Percentiles rank a stretch among this genome's conserved stretches.
Evolutionary conservation across 2,113 vertebrate species (phyloP).

Genomic region (Dicrurus megarhynchus): DNA sequence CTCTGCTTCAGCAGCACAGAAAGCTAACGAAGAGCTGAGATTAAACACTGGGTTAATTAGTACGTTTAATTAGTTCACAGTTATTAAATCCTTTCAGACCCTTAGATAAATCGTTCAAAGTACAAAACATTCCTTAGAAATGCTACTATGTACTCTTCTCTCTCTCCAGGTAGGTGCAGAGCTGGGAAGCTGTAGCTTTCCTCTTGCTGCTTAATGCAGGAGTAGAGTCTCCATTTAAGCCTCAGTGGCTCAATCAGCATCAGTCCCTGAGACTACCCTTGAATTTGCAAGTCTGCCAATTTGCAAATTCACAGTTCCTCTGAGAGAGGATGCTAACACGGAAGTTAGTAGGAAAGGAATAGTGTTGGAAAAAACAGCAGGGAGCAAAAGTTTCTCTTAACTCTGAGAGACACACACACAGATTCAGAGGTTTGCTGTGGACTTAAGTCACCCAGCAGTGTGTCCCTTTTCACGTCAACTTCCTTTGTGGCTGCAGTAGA

Average conservation of each 20-base stretch:
- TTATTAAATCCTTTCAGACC: constrained; percentile 53
- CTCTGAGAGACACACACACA: background rate
- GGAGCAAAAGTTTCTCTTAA: background rate
- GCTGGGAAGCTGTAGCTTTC: background rate
- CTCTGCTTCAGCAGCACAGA: constrained; percentile 8
- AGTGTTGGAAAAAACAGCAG: background rate
- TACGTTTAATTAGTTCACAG: constrained; percentile 48
- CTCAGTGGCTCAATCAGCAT: background rate
- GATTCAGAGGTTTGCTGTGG: background rate
- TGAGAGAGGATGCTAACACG: background rate
- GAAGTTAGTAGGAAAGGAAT: background rate
- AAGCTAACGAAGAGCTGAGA: constrained; percentile 6
- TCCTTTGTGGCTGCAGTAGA: background rate
- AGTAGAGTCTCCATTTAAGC: background rate
- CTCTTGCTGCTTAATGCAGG: background rate
- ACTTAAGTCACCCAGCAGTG: background rate
- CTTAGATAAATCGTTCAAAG: background rate
- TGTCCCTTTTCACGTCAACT: background rate
- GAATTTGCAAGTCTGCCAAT: background rate
- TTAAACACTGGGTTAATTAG: constrained; percentile 53
- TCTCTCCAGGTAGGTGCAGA: background rate
- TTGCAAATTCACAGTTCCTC: background rate
- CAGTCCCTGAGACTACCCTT: background rate
- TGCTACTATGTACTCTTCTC: background rate
- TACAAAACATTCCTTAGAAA: constrained; percentile 10